A percentile compares a stretch with the other conserved stretches of the same genome.
These are phyloP conservation scores for Ormyrus thymus DNA, from an alignment of 2,888 invertebrate genomes.

Conservation along the genomic window DNA sequence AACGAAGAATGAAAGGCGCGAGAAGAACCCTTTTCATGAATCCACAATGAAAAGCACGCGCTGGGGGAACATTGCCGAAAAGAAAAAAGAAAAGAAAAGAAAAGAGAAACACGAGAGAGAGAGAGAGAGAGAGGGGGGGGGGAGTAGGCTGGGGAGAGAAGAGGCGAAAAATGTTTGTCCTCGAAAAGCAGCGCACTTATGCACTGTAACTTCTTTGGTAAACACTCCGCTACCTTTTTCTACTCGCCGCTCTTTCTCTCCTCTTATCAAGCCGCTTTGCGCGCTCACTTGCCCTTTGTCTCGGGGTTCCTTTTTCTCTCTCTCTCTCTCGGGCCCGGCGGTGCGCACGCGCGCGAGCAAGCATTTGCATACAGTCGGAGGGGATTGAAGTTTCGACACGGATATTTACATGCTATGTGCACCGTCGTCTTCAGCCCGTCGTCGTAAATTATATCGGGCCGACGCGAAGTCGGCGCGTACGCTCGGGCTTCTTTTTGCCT, in stretches of 20 bases:
- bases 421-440: slow-evolving; percentile 6
- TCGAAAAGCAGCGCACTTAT: slow-evolving; percentile 8
- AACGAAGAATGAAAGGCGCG: background rate
- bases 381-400: slow-evolving; percentile 43
- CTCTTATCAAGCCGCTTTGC: slow-evolving; percentile 14
- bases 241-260: background rate
- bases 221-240: slow-evolving; percentile 12
- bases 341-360: slow-evolving; percentile 17
- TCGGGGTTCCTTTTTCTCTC: background rate
- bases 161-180: slow-evolving; percentile 10
- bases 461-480: slow-evolving; percentile 21
- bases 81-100: slow-evolving; percentile 9
- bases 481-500: background rate
- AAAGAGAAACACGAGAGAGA: background rate
- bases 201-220: slow-evolving; percentile 13
- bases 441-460: slow-evolving; percentile 38
- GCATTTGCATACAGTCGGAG: slow-evolving; percentile 40
- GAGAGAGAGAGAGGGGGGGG: too few species aligned
- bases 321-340: background rate
- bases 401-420: slow-evolving; percentile 45
- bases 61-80: background rate
- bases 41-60: slow-evolving; percentile 18
- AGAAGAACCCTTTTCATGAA: slow-evolving; percentile 1
- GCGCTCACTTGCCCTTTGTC: slow-evolving; percentile 8
- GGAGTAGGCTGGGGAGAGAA: too few species aligned